Evolutionary conservation across 35 echinoderm and acorn worm species (phyloP), one percentile per base, ranked within the genome.

Genomic region (Hemicentrotus pulcherrimus): DNA sequence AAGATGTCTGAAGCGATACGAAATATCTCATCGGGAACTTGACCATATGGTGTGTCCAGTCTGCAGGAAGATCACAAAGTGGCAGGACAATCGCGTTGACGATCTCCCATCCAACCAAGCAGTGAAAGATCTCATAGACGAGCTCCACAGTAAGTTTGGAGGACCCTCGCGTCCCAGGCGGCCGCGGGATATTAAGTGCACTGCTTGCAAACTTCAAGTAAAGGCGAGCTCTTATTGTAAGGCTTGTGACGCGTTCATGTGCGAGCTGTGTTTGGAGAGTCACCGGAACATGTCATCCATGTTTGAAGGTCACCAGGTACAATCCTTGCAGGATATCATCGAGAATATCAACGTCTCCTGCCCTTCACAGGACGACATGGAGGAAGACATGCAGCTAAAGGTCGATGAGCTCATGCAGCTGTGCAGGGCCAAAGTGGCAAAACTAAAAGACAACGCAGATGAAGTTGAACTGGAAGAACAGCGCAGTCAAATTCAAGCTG

Each of bases 41-140:
- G 32, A 90, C 32, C 88, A 90, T 19, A 90, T 90, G 31, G 88
- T 90, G 88, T 90, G 88, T 41, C 88, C 88, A 9, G 19, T 90
- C 13, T 90, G 88, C 24, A 33, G 88, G 88, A 90, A 90, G 46
- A 19, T 47, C 46, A 90, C 88, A 47, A 32, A 19, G 18, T 90
- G 32, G 32, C 5, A 33, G 32, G 15, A 16, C 3, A 90, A 47
- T 4, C 88, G 88, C 5, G 88, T 90, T 4, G 46, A 90, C 12
- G 88, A 32, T 35, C 88, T 90, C 32, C 32, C 31, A 2, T 90
- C 88, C 12, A 90, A 90, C 46, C 32, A 90, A 32, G 46, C 88
- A 0, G 31, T 90, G 0, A 90, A 90, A 28, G 88, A 90, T 90
- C 32, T 90, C 88, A 47, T 90, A 33, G 31, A 90, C 46, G 88